Base-by-base conservation (phyloP, 2,113 vertebrate genomes). In the Sceloporus tristichus region DNA sequence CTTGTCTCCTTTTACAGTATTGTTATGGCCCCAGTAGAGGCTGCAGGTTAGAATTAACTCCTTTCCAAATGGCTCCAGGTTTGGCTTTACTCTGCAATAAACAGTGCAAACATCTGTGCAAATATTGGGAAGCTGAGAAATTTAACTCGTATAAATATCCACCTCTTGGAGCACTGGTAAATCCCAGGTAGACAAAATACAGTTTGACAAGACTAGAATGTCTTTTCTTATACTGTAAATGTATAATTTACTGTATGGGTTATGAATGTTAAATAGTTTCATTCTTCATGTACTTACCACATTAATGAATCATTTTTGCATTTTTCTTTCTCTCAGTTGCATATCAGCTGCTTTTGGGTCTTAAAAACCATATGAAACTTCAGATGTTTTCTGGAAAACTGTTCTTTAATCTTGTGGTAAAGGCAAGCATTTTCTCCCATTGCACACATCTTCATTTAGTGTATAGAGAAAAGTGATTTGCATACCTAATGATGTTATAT, bases 401-500 rank as follows among this genome's bases (percentile, higher is more conserved):
- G 3, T 40, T 83, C 18, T 80, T 88, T 91, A 18, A 78, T 85
- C 38, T 82, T 87, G 1, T 3, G 73, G 76, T 59, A 79, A 86
- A 92, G 65, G 13, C 84, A 91, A 53, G 19, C 56, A n/a, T 85
- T 34, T 34, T 93, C 88, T 91, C 0, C n/a, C 42, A 79, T 68
- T 83, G 3, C 71, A 59, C 4, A 0, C 88, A 78, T 88, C 59
- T 86, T 92, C 89, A 54, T 86, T 92, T 88, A 80, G 80, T 88
- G 79, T 56, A 79, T 66, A 79, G 77, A 74, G 84, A 85, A 87
- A 70, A 92, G 73, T 21, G 88, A 83, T 95, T 96, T 96, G 91
- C 92, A 93, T 95, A 91, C 87, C 59, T 93, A 95, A 94, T 93
- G 88, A 95, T 92, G 68, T 93, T 91, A 79, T 38, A 2, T 56